Conservation (phyloP, 2,888 invertebrate species). For the Tipula lateralis region DNA sequence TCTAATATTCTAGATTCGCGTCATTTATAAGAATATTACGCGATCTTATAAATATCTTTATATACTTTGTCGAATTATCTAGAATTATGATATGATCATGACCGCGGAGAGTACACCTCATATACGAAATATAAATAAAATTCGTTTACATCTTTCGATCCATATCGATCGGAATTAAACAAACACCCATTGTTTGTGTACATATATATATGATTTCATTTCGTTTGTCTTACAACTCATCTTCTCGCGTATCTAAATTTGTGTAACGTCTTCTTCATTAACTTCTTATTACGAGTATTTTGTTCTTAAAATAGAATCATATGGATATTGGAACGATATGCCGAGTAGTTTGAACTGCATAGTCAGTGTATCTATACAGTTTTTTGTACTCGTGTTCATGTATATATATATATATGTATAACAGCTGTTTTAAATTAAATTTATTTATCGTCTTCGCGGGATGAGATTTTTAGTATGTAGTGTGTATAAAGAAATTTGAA, state of each 20-base stretch:
- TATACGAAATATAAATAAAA: background rate
- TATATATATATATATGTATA: background rate
- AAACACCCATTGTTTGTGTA: background rate
- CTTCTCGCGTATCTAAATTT: background rate
- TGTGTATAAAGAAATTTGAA: background rate
- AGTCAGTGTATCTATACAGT: background rate
- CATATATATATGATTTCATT: background rate
- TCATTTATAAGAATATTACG: background rate
- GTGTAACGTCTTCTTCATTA: background rate
- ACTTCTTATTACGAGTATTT: background rate
- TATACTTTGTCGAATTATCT: background rate
- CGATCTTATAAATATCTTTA: background rate
- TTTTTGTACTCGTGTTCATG: background rate
- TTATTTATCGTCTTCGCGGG: background rate
- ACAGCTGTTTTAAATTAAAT: background rate
- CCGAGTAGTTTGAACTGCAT: constrained; percentile 1
- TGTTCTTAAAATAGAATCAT: background rate
- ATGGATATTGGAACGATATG: background rate
- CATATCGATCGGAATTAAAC: background rate
- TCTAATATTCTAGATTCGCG: background rate
- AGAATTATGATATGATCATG: background rate
- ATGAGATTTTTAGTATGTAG: background rate
- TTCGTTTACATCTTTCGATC: background rate
- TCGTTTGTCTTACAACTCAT: background rate
- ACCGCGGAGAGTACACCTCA: background rate